A percentile compares a stretch with the other conserved stretches of the same genome.
Conservation (phyloP, 1,140 invertebrate species). For the Semibalanus balanoides region DNA sequence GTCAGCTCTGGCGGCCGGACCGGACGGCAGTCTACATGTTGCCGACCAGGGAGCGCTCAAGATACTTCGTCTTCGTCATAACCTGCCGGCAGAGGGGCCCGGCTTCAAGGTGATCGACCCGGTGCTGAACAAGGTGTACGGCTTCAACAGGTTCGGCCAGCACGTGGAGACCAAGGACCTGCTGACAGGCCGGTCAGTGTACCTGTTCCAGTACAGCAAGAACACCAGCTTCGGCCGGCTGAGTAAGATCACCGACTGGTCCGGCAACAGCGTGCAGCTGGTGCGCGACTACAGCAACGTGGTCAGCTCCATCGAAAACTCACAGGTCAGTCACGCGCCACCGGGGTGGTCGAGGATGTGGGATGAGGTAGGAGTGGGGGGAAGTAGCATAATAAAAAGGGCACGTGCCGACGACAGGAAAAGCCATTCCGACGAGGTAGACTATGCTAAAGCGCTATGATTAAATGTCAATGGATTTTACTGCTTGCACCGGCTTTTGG, state of each 20-base stretch:
- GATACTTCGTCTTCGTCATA: slow-evolving; percentile 76
- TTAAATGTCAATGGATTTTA: neutral
- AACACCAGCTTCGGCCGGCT: slow-evolving; percentile 91
- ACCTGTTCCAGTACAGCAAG: slow-evolving; percentile 90
- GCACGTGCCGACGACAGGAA: neutral
- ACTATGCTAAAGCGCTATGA: neutral
- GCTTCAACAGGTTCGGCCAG: slow-evolving; percentile 54
- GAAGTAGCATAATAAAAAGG: neutral
- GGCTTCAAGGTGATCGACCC: slow-evolving; percentile 13
- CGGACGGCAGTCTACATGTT: slow-evolving; percentile 82
- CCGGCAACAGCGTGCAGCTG: slow-evolving; percentile 84
- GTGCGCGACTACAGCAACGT: slow-evolving; percentile 60
- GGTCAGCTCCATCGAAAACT: slow-evolving; percentile 69
- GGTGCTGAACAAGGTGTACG: neutral
- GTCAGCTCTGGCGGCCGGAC: slow-evolving; percentile 80
- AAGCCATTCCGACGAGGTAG: neutral
- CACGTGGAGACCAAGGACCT: slow-evolving; percentile 85
- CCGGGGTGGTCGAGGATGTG: too few species aligned
- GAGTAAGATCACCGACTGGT: slow-evolving; percentile 78
- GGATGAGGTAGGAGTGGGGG: too few species aligned
- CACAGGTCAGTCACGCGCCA: neutral
- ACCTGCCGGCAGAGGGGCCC: slow-evolving; percentile 54
- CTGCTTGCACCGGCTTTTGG: neutral
- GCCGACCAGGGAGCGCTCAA: slow-evolving; percentile 69
- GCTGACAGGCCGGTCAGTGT: slow-evolving; percentile 77